Evolutionary conservation across 2,888 invertebrate species (phyloP), one percentile per base, ranked within the genome.

Genomic region (Calameuta idolon): DNA sequence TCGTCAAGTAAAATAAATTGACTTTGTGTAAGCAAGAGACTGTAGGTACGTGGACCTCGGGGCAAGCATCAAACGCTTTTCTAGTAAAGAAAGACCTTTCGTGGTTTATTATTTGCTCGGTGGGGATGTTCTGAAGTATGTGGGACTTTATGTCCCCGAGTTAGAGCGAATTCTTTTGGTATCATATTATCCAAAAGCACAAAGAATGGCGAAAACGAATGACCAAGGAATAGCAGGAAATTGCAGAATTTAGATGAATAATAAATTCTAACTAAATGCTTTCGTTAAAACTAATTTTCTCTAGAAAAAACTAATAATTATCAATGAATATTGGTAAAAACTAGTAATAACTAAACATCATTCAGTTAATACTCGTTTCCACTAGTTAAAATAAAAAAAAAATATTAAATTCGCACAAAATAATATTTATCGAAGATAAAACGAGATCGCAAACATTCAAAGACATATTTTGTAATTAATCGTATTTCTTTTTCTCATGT

Each of bases 101-200:
- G 55, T 55, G 55, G 55, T 55, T 55, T 55, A 55, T 55, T 55
- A 55, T 55, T 55, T 55, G 55, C 55, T 55, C 55, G 23, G 55
- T 23, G 9, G 55, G 55, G 55, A 55, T 55, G 55, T 9, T 9
- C 55, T 23, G 55, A 55, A 55, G 55, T 55, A 55, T 23, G 55
- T 23, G 55, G 55, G 2, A 55, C 23, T 55, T 55, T 23, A 55
- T 55, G 80, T 86, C 85, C 85, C 84, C 80, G 76, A 83, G 85
- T 84, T 84, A 82, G 81, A 77, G 79, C 79, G 79, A 9, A 84
- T 83, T 82, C 80, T 85, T 87, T 87, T 86, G 87, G 85, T 87
- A 88, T 88, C 86, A 83, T 87, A 87, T 89, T 88, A 90, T 87
- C 86, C 87, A 77, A 23, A 55, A 55, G 9, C 23, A 23, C 55